These are phyloP conservation scores for Ichneumon xanthorius DNA, from an alignment of 2,888 invertebrate genomes.

Conservation along the genomic window DNA sequence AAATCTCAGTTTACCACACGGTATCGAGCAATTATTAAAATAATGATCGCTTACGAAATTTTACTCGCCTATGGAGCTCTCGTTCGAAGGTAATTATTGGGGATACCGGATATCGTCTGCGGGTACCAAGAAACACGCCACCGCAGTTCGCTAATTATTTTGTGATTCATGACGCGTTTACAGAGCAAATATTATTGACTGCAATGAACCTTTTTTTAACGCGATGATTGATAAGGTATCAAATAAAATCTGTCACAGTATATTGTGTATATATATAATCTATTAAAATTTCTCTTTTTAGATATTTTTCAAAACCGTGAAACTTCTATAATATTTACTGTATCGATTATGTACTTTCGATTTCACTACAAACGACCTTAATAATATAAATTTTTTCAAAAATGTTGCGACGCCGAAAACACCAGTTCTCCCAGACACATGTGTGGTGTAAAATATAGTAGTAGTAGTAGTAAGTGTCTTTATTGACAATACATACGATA, in stretches of 20 bases:
- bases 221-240: not conserved
- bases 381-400: too few species aligned
- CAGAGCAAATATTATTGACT: not conserved
- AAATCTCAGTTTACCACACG: not conserved
- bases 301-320: too few species aligned
- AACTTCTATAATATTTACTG: too few species aligned
- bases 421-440: too few species aligned
- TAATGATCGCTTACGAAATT: constrained; percentile 64
- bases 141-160: constrained; percentile 26
- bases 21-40: constrained; percentile 53
- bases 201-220: not conserved
- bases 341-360: too few species aligned
- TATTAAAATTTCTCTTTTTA: too few species aligned
- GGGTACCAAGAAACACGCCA: constrained; percentile 1
- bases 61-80: constrained; percentile 50
- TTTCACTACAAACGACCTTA: too few species aligned
- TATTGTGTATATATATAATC: too few species aligned
- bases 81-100: constrained; percentile 35
- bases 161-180: constrained; percentile 28
- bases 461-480: too few species aligned
- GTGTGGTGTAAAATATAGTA: too few species aligned
- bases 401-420: too few species aligned
- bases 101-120: constrained; percentile 42
- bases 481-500: too few species aligned
- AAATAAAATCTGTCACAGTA: not conserved